Percentiles rank a stretch among this genome's conserved stretches.
Evolutionary conservation across 2,888 invertebrate species (phyloP).

Genomic region (Phalera bucephala): DNA sequence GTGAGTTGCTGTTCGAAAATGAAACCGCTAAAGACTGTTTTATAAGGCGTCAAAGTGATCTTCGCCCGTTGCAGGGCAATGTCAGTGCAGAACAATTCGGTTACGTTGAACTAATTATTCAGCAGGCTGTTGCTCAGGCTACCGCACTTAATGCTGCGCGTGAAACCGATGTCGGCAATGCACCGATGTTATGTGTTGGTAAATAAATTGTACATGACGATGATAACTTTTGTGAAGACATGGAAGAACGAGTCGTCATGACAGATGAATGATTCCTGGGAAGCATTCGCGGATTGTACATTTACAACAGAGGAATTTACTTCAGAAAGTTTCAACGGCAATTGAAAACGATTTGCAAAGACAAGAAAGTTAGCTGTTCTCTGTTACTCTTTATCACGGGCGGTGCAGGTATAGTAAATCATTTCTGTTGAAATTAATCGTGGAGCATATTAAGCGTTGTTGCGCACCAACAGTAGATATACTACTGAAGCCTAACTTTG

Average conservation of each 20-base stretch:
- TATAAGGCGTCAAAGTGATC: constrained; percentile 10
- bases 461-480: constrained; percentile 18
- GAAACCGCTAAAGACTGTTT: constrained; percentile 21
- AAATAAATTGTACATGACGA: constrained; percentile 8
- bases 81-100: constrained; percentile 9
- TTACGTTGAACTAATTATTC: constrained; percentile 12
- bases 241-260: constrained; percentile 6
- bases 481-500: constrained; percentile 22
- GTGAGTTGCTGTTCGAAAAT: constrained; percentile 18
- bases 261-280: constrained; percentile 6
- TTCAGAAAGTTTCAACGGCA: constrained; percentile 2
- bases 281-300: constrained; percentile 12
- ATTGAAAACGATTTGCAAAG: constrained; percentile 4
- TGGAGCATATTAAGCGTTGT: too few relatives aligned
- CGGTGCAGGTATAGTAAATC: constrained; percentile 32
- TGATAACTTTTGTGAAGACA: constrained; percentile 8
- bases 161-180: constrained; percentile 5
- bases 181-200: constrained; percentile 6
- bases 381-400: constrained; percentile 32
- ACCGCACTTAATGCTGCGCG: constrained; percentile 9
- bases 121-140: constrained; percentile 9
- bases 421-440: constrained; percentile 27
- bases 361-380: constrained; percentile 1
- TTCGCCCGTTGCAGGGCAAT: constrained; percentile 9
- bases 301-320: constrained; percentile 10